These are phyloP conservation scores for Tholera decimalis DNA, from an alignment of 2,888 invertebrate species.

Conservation along the genomic window DNA sequence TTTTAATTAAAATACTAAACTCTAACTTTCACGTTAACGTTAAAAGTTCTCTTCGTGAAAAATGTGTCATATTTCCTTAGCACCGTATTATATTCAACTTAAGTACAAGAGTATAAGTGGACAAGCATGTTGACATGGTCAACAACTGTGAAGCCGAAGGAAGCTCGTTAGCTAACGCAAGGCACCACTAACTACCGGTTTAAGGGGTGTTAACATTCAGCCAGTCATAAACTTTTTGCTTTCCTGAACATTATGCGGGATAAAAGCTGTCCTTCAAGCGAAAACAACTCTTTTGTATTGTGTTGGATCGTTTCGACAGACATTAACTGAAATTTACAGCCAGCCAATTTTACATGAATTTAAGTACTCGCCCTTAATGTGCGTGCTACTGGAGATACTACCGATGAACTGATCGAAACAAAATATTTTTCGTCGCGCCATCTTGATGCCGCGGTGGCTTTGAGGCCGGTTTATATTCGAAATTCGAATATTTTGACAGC, in stretches of 20 bases:
- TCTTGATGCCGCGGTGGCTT: conserved; percentile 8
- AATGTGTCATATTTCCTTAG: conserved; percentile 5
- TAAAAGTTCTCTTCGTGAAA: neutral
- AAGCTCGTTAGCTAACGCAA: conserved; percentile 61
- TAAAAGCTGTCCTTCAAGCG: conserved; percentile 68
- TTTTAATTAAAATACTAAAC: neutral
- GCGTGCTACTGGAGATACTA: conserved; percentile 58
- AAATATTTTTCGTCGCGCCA: conserved; percentile 67
- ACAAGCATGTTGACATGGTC: conserved; percentile 12
- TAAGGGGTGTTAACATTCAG: conserved; percentile 72
- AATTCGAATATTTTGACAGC: conserved; percentile 39
- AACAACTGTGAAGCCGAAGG: conserved; percentile 34
- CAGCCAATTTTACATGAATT: conserved; percentile 81
- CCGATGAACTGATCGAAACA: conserved; percentile 65
- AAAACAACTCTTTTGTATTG: conserved; percentile 74
- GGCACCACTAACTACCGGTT: conserved; percentile 67
- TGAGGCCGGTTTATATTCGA: conserved; percentile 21
- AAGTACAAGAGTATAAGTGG: conserved; percentile 9
- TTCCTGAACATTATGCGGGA: conserved; percentile 70
- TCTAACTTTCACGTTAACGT: neutral
- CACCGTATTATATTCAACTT: neutral
- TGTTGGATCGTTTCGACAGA: conserved; percentile 76
- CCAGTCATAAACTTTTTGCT: conserved; percentile 73
- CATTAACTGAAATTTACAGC: conserved; percentile 82
- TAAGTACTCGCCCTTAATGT: conserved; percentile 78